These are phyloP conservation scores for Reticulitermes speratus DNA, from an alignment of 1,140 invertebrate genomes.

Conservation along the genomic window DNA sequence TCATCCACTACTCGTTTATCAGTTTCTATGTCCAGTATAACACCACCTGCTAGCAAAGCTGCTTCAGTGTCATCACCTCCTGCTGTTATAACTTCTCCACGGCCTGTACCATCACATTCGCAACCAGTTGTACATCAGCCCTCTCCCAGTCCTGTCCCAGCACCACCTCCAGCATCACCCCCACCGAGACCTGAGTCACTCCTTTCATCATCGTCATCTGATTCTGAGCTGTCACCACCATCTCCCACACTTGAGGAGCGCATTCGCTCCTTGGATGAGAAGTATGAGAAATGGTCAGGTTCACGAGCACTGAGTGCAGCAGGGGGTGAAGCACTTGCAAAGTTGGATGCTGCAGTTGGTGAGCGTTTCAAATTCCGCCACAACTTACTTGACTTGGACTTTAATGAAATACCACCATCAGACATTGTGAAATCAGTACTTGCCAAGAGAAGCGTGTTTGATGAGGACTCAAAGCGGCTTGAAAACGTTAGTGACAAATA, in stretches of 20 bases:
- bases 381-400: slow-evolving; percentile 70
- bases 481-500: slow-evolving; percentile 88
- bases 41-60: slow-evolving; percentile 39
- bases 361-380: slow-evolving; percentile 61
- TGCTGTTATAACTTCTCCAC: slow-evolving; percentile 46
- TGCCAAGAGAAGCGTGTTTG: slow-evolving; percentile 90
- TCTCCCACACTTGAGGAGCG: slow-evolving; percentile 68
- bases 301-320: slow-evolving; percentile 57
- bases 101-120: slow-evolving; percentile 36
- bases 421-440: slow-evolving; percentile 91
- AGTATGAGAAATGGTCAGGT: slow-evolving; percentile 87
- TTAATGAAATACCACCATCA: slow-evolving; percentile 81
- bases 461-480: slow-evolving; percentile 90
- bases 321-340: slow-evolving; percentile 57
- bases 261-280: slow-evolving; percentile 85
- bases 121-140: slow-evolving; percentile 21
- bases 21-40: slow-evolving; percentile 38
- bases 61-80: slow-evolving; percentile 24
- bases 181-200: slow-evolving; percentile 36
- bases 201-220: slow-evolving; percentile 44
- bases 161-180: slow-evolving; percentile 34
- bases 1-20: slow-evolving; percentile 42
- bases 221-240: slow-evolving; percentile 45
- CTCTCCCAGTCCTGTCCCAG: background rate
- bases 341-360: slow-evolving; percentile 54